Base-by-base conservation (phyloP, 1,140 invertebrate genomes). In the Ladona fulva region DNA sequence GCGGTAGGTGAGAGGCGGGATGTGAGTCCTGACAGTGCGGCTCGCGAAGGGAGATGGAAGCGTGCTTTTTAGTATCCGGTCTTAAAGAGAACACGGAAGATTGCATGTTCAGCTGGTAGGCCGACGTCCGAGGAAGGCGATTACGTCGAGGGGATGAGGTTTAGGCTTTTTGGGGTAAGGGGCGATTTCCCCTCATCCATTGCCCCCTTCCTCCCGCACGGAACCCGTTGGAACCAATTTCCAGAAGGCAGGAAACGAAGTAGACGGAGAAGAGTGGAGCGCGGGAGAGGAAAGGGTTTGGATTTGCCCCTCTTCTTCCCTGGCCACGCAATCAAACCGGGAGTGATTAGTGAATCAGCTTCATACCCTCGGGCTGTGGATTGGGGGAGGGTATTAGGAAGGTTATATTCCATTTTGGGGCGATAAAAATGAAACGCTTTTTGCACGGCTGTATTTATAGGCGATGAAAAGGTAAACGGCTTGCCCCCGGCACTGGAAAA, bases 201-300 rank as follows among this genome's bases (percentile, higher is more conserved):
- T 66, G 14, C 52, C 52, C 52, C 52, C 52, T 66, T 22, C 52
- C 52, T 12, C 3, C n/a, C 52, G 52, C 52, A 66, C 52, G 52
- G 52, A 66, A 52, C 44, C 44, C 44, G 44, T 52, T 52, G 44
- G 44, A 52, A 66, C 52, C 52, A 66, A 66, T 66, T 66, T 66
- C 52, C 52, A 66, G 52, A 22, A 66, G 52, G 16, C 52, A 66
- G 52, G 52, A 66, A 66, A 66, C 19, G 76, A 25, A 12, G 76
- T 42, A 77, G 44, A 24, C 42, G 76, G 42, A n/a, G 76, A 22
- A 77, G 42, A 44, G 76, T n/a, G 42, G 42, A 52, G 22, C 24
- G 24, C 16, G 42, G 14, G n/a, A 25, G 24, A 19, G 76, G 25
- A 52, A 25, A 52, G 7, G 25, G 76, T 24, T 37, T 19, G 37